Percentiles rank a stretch among this genome's conserved stretches.
Conservation (phyloP, 92 coral and sea anemone genomes). For the Zoanthus sociatus region DNA sequence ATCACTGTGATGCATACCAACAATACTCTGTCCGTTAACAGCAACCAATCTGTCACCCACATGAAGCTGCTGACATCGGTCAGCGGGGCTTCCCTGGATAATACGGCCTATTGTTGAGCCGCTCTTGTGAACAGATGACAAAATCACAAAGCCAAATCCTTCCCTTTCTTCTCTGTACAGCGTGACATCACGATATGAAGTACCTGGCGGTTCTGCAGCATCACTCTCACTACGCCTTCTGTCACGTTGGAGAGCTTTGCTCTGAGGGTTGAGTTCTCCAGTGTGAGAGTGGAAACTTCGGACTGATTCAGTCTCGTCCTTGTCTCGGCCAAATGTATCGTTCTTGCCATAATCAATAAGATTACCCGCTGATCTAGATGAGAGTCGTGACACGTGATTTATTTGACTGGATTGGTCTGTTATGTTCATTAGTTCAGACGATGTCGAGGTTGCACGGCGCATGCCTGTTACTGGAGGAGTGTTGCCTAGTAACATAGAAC, state of each 20-base stretch:
- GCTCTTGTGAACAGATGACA: conserved; percentile 87
- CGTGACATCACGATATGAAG: conserved; percentile 71
- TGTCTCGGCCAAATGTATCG: conserved; percentile 47
- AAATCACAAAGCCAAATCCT: conserved; percentile 96
- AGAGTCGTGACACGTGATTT: conserved; percentile 53
- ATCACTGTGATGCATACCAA: conserved; percentile 96
- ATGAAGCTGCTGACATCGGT: conserved; percentile 89
- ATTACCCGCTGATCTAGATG: conserved; percentile 96
- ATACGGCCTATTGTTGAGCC: conserved; percentile 99
- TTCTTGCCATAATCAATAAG: conserved; percentile 75
- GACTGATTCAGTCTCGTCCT: conserved; percentile 60
- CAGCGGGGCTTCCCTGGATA: conserved; percentile 96
- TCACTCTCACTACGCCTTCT: conserved; percentile 87
- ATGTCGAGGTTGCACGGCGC: conserved; percentile 78
- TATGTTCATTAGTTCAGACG: conserved; percentile 58
- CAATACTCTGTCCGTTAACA: conserved; percentile 88
- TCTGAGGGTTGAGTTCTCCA: conserved; percentile 38
- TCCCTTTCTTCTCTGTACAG: conserved; percentile 81
- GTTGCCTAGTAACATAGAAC: conserved; percentile 48
- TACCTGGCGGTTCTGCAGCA: conserved; percentile 69
- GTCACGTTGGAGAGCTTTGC: conserved; percentile 56
- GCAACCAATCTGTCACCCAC: conserved; percentile 97
- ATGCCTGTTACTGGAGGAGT: conserved; percentile 60
- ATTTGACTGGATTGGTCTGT: conserved; percentile 42
- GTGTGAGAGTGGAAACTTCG: conserved; percentile 69